These are phyloP conservation scores for Scaptodrosophila lebanonensis DNA, from an alignment of 1,140 invertebrate species.

Conservation along the genomic window DNA sequence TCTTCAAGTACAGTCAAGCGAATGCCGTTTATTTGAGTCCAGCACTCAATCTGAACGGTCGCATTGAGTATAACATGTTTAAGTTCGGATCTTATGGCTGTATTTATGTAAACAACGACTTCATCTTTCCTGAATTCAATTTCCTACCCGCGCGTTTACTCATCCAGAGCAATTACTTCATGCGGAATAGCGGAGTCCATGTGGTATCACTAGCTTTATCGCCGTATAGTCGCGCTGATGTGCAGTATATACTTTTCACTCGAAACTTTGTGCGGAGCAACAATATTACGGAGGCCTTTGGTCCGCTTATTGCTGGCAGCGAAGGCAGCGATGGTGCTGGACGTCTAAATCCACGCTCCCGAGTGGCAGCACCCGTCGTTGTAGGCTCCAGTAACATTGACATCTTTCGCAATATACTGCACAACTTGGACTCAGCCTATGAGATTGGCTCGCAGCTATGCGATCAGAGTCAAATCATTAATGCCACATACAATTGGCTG, in stretches of 20 bases:
- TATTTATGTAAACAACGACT: constrained; percentile 89
- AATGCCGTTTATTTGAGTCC: constrained; percentile 89
- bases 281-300: constrained; percentile 91
- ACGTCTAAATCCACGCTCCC: constrained; percentile 87
- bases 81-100: constrained; percentile 88
- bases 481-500: constrained; percentile 96
- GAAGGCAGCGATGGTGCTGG: constrained; percentile 76
- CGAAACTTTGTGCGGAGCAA: constrained; percentile 94
- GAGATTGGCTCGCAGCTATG: constrained; percentile 97
- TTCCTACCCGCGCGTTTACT: constrained; percentile 83
- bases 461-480: constrained; percentile 95
- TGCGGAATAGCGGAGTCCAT: constrained; percentile 90
- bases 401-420: constrained; percentile 93
- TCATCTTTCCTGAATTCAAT: constrained; percentile 85
- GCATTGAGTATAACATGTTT: constrained; percentile 93
- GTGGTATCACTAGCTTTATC: constrained; percentile 92
- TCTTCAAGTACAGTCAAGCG: constrained; percentile 86
- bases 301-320: constrained; percentile 81
- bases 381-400: constrained; percentile 93
- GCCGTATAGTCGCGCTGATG: constrained; percentile 84
- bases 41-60: constrained; percentile 87
- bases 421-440: constrained; percentile 91
- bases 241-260: constrained; percentile 90
- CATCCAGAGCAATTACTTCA: constrained; percentile 93
- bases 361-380: constrained; percentile 92